Base-by-base conservation (phyloP, 1,140 invertebrate genomes). In the Aradophagus sp. region DNA sequence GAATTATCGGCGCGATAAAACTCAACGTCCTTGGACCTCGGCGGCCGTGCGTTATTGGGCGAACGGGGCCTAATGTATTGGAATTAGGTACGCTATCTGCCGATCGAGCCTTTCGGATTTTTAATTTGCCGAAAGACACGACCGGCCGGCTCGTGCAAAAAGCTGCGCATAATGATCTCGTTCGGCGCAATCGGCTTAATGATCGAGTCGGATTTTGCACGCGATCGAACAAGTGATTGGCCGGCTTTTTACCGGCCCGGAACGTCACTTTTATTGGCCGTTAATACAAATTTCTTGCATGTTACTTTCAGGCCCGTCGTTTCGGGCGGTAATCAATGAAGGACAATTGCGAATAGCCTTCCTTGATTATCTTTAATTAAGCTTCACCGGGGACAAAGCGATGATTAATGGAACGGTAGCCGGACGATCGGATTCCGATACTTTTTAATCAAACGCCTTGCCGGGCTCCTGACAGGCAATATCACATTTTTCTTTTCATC, bases 1-100 rank as follows among this genome's bases (percentile, higher is more conserved):
- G 69, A 75, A 41, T 66, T 75, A 72, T 75, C 34, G 48, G 48
- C 31, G 55, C 53, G 52, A 71, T 72, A 72, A 75, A 75, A 71
- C 17, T 71, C 56, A 74, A 74, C 53, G 59, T 70, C 34, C 47
- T 35, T 36, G 20, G 45, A 26, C 53, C 36, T 55, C 36, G 53
- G 16, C 39, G 58, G 72, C 65, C 65, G 62, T 71, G 63, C 47
- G 45, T 61, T 71, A 72, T 63, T 71, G 68, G 73, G 55, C 52
- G 62, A 47, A 59, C 56, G 52, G 55, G 52, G 31, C 67, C n/a
- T 71, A 74, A 74, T 70, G 63, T 67, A 74, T 70, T 74, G 56
- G n/a, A 66, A 70, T 74, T 74, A 74, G 72, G 44, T 62, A 53
- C 47, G 66, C 66, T 70, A 66, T 70, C 62, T 74, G 42, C 32